phyloP scores from a whole-genome alignment of 35 echinoderm and acorn worm genomes.

The Patiria miniata region DNA sequence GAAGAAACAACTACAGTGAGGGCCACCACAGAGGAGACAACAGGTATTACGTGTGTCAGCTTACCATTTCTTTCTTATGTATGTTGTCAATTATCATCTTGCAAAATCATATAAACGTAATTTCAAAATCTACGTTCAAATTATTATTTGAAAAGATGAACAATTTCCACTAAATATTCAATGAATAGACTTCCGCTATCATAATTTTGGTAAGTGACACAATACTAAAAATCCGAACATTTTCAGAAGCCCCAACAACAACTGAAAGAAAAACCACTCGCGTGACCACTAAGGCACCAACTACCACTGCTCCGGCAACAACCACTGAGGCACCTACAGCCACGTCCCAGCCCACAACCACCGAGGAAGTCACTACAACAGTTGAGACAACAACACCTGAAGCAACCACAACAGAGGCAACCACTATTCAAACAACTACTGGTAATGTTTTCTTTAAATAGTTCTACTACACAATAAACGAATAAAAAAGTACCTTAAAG shows the following conservation, averaged over 20 bases:
- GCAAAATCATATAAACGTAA: no score
- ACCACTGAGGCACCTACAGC: neutral
- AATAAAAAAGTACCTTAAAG: no score
- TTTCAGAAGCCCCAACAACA: constrained; percentile 4
- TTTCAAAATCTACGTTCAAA: no score
- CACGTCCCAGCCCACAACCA: neutral
- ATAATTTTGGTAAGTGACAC: no score
- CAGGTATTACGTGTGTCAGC: neutral
- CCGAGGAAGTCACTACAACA: neutral
- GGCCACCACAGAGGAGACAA: neutral
- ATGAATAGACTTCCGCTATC: neutral
- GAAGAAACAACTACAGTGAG: constrained; percentile 5
- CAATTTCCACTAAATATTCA: no score
- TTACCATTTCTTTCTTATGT: no score
- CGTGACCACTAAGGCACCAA: neutral
- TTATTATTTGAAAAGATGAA: no score
- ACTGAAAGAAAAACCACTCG: neutral
- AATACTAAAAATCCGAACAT: no score
- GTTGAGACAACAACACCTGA: neutral
- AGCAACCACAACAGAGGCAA: neutral
- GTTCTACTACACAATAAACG: no score
- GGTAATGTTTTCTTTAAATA: no score
- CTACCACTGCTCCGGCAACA: neutral
- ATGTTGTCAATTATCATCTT: no score
- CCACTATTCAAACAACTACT: neutral